phyloP scores from a whole-genome alignment of 2,113 vertebrate species.

The Struthio camelus region DNA sequence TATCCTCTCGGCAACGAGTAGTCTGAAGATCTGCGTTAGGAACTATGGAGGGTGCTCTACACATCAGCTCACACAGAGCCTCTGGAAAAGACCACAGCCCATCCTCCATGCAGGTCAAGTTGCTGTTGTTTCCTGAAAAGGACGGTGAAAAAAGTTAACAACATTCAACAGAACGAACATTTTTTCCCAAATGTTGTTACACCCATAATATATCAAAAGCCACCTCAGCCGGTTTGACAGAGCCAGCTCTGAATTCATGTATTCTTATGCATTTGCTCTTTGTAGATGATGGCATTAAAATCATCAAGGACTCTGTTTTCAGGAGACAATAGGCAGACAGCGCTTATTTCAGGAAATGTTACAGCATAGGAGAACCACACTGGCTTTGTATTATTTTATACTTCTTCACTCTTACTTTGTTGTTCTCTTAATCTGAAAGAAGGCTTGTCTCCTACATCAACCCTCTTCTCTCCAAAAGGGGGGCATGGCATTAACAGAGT shows the following conservation, averaged over 20 bases:
- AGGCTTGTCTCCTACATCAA: conserved; percentile 27
- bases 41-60: conserved; percentile 86
- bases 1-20: conserved; percentile 86
- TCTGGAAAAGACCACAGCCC: conserved; percentile 99
- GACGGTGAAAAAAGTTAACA: background rate
- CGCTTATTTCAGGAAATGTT: conserved; percentile 50
- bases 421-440: conserved; percentile 26
- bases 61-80: conserved; percentile 94
- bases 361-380: background rate
- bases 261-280: background rate
- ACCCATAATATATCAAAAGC: background rate
- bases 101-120: conserved; percentile 91
- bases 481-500: conserved; percentile 2
- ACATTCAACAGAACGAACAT: background rate
- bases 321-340: conserved; percentile 1
- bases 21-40: conserved; percentile 92
- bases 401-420: conserved; percentile 43
- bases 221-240: background rate
- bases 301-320: conserved; percentile 23
- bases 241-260: background rate
- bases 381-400: conserved; percentile 53
- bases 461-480: conserved; percentile 23
- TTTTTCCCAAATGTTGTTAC: background rate
- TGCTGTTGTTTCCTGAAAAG: conserved; percentile 88
- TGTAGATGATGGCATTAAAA: background rate